Conservation (phyloP, 1,140 invertebrate species). For the Calliopsis andreniformis region DNA sequence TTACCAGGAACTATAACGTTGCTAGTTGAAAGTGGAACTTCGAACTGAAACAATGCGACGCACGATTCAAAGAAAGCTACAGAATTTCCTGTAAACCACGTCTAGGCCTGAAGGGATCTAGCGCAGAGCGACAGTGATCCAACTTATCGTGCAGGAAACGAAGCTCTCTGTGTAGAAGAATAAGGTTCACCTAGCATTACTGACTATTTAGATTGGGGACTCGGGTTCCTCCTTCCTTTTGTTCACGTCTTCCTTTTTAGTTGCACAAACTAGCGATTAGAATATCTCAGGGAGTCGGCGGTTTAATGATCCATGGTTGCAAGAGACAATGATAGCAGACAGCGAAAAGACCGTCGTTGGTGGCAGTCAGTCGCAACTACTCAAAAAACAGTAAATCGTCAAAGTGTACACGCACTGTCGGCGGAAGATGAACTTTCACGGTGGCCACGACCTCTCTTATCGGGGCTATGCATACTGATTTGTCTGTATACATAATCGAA, state of each 20-base stretch:
- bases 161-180: conserved; percentile 48
- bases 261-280: no score
- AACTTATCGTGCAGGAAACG: conserved; percentile 32
- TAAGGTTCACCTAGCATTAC: conserved; percentile 23
- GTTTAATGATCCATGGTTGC: no score
- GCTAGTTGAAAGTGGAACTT: not conserved
- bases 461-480: conserved; percentile 52
- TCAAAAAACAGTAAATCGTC: conserved; percentile 13
- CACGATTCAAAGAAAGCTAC: not conserved
- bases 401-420: not conserved
- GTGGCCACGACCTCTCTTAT: conserved; percentile 65
- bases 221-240: conserved; percentile 15
- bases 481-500: conserved; percentile 55
- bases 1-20: no score
- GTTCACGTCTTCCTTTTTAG: not conserved
- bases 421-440: conserved; percentile 55
- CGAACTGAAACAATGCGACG: not conserved
- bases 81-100: not conserved
- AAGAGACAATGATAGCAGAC: no score
- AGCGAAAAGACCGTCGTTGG: no score
- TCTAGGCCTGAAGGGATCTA: conserved; percentile 34
- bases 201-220: conserved; percentile 20
- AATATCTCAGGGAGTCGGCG: no score
- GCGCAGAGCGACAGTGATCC: conserved; percentile 48
- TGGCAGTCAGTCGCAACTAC: not conserved